A percentile compares a stretch with the other conserved stretches of the same genome.
Evolutionary conservation across 2,113 vertebrate genomes (phyloP).

Genomic region (Cavia aperea): DNA sequence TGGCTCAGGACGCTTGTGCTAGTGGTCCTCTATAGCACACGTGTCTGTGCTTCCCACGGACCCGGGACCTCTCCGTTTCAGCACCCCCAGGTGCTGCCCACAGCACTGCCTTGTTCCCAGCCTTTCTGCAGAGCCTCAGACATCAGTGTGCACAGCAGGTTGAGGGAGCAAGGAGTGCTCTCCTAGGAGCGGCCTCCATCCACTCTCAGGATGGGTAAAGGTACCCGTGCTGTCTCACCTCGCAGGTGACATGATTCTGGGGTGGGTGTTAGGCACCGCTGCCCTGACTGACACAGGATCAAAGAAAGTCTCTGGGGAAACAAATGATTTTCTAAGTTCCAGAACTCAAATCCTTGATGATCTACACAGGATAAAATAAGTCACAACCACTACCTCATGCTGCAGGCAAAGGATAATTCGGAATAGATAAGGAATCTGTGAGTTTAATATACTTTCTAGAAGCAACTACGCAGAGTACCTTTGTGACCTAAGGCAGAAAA

Average conservation of each 20-base stretch:
- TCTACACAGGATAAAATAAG: background rate
- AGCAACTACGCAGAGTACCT: background rate
- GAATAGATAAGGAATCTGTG: background rate
- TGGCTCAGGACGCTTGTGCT: too few species aligned
- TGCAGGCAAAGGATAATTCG: background rate
- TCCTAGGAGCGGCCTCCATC: background rate
- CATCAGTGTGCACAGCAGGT: background rate
- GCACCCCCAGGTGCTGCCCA: background rate
- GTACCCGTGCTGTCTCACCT: background rate
- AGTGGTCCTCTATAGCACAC: background rate
- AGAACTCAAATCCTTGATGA: background rate
- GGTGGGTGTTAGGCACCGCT: too few species aligned
- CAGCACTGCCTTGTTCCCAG: background rate
- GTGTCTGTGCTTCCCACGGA: background rate
- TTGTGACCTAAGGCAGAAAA: background rate
- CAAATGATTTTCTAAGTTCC: background rate
- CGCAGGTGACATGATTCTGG: background rate
- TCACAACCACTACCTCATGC: background rate
- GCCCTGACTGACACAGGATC: background rate
- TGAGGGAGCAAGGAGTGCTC: background rate
- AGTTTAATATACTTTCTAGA: background rate
- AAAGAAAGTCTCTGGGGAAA: background rate
- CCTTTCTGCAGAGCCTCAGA: background rate
- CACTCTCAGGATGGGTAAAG: background rate
- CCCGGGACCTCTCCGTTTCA: background rate